Conservation (phyloP, 2,113 vertebrate genomes). For the Saimiri boliviensis region DNA sequence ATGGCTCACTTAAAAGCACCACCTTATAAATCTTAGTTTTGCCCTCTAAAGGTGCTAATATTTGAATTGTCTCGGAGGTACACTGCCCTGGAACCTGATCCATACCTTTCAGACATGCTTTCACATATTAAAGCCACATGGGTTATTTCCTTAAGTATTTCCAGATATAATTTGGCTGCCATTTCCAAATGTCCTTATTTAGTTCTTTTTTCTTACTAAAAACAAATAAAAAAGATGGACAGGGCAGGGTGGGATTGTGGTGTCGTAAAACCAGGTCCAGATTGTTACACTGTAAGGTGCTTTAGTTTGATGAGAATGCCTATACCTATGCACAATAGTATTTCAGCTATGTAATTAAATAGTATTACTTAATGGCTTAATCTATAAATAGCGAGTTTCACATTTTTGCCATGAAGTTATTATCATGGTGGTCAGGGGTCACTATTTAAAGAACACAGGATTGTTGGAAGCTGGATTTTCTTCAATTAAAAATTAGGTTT, state of each 20-base stretch:
- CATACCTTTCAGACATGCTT: not conserved
- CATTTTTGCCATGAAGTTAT: not conserved
- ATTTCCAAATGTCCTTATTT: not conserved
- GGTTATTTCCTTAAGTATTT: not conserved
- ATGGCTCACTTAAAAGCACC: not conserved
- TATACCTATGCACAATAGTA: not conserved
- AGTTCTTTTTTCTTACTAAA: not conserved
- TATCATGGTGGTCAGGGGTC: not conserved
- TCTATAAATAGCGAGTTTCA: not conserved
- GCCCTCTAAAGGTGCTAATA: not conserved
- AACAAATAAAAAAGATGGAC: not conserved
- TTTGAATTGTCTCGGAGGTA: not conserved
- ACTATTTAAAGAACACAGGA: not conserved
- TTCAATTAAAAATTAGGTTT: not conserved
- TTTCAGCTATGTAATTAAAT: not conserved
- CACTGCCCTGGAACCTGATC: not conserved
- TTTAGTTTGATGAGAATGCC: not conserved
- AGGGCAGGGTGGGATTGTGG: not conserved
- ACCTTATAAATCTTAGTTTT: not conserved
- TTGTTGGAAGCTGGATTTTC: not conserved
- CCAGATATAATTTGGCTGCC: not conserved
- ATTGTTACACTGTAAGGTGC: not conserved
- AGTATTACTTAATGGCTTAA: not conserved
- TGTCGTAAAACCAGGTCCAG: not conserved
- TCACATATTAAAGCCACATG: not conserved